Evolutionary conservation across 2,797 vertebrate genomes (phyloP), one percentile per base, ranked within the genome.

Genomic region (Sebastolobus alascanus): DNA sequence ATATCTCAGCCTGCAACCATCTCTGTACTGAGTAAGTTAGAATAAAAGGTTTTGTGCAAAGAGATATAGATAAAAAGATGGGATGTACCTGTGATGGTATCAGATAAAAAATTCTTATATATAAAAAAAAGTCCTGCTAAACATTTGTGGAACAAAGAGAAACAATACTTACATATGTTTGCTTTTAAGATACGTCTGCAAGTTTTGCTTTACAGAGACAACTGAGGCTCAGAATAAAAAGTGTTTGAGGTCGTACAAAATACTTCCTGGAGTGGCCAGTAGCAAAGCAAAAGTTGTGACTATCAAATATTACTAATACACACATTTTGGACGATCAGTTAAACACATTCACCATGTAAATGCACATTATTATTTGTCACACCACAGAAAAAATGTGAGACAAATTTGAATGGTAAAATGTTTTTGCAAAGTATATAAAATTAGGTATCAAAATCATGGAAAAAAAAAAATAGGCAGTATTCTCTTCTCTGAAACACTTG

Each of bases 11-110:
- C 29, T 12, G 10, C n/a, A 67, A 2, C 2, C 29, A 13, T 94
- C 11, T 70, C 29, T 69, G 38, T 93, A 2, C 10, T 80, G 2
- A 66, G 92, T 94, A 81, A 86, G 92, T 74, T 31, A n/a, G n/a
- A n/a, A n/a, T 10, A 16, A 14, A 25, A 33, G 3, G 31, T n/a
- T 35, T 16, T n/a, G 7, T 52, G 11, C 5, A 6, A 18, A 50
- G 18, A n/a, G n/a, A 16, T 35, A 54, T 25, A 20, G n/a, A 56
- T 37, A 6, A 68, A 2, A 69, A 4, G 3, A 18, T 16, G 13
- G 8, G 10, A 68, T 13, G 18, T 13, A 38, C 66, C 18, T 40
- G 12, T 65, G 67, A 37, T 55, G 12, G 14, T 38, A 54, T 37
- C 10, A 52, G 4, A 63, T 22, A 16, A 13, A 37, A 37, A 6